Evolutionary conservation across 2,797 vertebrate genomes (phyloP).

Genomic region (Lycodopsis pacificus): DNA sequence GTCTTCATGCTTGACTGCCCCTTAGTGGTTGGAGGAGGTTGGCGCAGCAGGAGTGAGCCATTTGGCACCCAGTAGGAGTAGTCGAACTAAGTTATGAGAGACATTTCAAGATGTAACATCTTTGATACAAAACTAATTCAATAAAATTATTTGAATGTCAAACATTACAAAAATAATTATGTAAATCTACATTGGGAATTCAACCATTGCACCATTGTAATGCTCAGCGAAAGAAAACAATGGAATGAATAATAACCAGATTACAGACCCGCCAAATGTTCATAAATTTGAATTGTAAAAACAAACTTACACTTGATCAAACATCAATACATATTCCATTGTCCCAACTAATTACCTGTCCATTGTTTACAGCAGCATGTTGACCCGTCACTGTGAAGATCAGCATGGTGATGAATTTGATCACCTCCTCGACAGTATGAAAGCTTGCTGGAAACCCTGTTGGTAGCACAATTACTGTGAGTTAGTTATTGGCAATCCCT

Average conservation of each 20-base stretch:
- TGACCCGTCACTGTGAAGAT: conserved; percentile 76
- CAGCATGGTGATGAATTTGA: conserved; percentile 78
- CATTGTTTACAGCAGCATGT: conserved; percentile 73
- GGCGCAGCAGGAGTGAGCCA: conserved; percentile 71
- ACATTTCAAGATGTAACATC: not conserved
- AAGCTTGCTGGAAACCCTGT: conserved; percentile 66
- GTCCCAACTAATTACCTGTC: conserved; percentile 55
- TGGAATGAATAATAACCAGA: not conserved
- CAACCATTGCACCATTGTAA: not conserved
- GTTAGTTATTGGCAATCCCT: not conserved
- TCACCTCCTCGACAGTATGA: conserved; percentile 57
- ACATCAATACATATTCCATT: not conserved
- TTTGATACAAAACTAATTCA: not conserved
- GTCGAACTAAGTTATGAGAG: conserved; percentile 76
- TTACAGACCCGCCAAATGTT: not conserved
- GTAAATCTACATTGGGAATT: not conserved
- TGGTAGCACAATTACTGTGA: not conserved
- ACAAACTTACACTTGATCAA: no score
- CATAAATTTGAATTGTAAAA: not conserved
- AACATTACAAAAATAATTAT: not conserved
- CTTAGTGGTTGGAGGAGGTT: conserved; percentile 81
- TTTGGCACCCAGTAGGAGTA: conserved; percentile 83
- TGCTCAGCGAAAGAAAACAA: no score
- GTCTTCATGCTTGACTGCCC: conserved; percentile 74
- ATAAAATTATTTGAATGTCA: not conserved